Base-by-base conservation (phyloP, 2,113 vertebrate species). In the Tupaia chinensis region DNA sequence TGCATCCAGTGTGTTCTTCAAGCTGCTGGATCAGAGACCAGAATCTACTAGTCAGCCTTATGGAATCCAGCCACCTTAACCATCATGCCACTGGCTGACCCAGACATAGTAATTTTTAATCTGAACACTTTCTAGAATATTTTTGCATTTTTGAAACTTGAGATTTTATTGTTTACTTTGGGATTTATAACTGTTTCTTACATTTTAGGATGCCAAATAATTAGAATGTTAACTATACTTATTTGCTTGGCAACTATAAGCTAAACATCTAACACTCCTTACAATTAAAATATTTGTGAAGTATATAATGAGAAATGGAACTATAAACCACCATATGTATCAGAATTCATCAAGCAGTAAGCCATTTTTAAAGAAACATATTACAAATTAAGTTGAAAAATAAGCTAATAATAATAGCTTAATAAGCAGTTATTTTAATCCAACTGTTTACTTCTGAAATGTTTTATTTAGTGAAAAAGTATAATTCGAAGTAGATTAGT, bases 301-400 rank as follows among this genome's bases (percentile, higher is more conserved):
- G 13, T 77, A 72, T n/a, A 66, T 63, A 93, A 94, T 54, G 34
- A 90, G 19, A 93, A 94, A 77, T 91, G 13, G 25, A 84, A 91
- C 7, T 72, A 78, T 89, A 87, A 91, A 23, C 32, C 61, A 70
- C 29, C 3, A 61, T 60, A 91, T 20, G 25, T 17, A 88, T 63
- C 87, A 91, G 16, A 82, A 94, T 61, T 93, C 74, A 76, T 72
- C 44, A 95, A 96, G 81, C 6, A 90, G 1, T 3, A 70, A 82
- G 34, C 3, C 5, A 29, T 77, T 81, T 87, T 89, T 60, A 94
- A 93, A 79, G 7, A 2, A 72, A 53, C 15, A 54, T 90, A 70
- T 61, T 82, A 77, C 76, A 88, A 76, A 9, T 81, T 83, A 92
- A 96, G 54, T 78, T 32, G 27, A 83, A 96, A 95, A 83, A 27